Evolutionary conservation across 53 echinoderm and acorn worm species (phyloP), one percentile per base, ranked within the genome.

Genomic region (Stichopus horrens): DNA sequence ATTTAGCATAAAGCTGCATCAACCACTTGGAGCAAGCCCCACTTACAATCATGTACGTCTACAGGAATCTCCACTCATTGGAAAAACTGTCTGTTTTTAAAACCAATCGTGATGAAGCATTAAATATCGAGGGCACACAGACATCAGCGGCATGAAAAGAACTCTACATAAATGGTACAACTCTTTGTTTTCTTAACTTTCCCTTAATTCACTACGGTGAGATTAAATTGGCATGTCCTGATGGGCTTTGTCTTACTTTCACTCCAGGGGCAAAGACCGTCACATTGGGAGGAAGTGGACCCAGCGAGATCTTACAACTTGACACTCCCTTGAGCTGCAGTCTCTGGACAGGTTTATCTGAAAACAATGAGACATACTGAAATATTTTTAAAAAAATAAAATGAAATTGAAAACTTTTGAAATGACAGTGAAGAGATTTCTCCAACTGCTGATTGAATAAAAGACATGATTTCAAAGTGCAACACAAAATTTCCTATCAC

Each of bases 231-330:
- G 71, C 71, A 71, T 7, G 18, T 71, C 18, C 18, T 13, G 71
- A 71, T 18, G n/a, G 19, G 59, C 59, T 59, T n/a, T 23, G 20
- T 63, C 89, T 75, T 80, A 95, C 97, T 91, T 97, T 97, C 8
- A 84, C 81, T 22, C 95, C 97, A 55, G 97, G 97, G 74, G 93
- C 95, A 86, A 95, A 92, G 20, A 94, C 95, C 11, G 95, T 95
- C 9, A 97, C 89, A 63, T 92, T 82, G 53, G 92, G 91, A 52
- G 97, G 92, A n/a, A 88, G 55, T 14, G 84, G 91, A n/a, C 91
- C 91, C 8, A 88, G 91, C 23, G 97, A 94, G 14, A 97, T 53
- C 22, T 74, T 89, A 67, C 89, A 95, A 52, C 91, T 89, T 55
- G 89, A 77, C 23, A 95, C 68, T 66, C 91, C 89, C 55, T 91